Evolutionary conservation across 2,888 invertebrate species (phyloP), one percentile per base, ranked within the genome.

Genomic region (Fragum sueziense): DNA sequence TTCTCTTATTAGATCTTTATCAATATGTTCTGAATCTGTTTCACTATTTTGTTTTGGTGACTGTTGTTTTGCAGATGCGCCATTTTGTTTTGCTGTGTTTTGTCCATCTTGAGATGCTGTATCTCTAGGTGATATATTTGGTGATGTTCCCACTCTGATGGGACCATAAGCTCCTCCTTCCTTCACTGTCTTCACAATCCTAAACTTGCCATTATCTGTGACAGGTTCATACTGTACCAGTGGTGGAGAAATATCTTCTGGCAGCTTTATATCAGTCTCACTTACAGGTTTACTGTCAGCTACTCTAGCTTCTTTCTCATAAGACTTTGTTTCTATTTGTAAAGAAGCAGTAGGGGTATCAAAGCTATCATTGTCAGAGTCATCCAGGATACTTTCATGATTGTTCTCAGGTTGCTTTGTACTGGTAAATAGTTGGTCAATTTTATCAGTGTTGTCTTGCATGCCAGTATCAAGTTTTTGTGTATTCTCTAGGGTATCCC

Each of bases 131-230:
- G 83, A 80, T 34, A 68, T 47, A 25, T 73, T 77, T 14, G 80
- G 80, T 9, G 79, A 59, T 4, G 47, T 22, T 27, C 84, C 79
- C 11, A 79, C 80, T 34, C 78, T 80, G 6, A 84, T 80, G 20
- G 61, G 51, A 25, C 70, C 33, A 54, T 70, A 78, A 31, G 70
- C 57, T 29, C 70, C 74, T 31, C 77, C 80, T 51, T 80, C 80
- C 47, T 76, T 78, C 37, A 80, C 33, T 29, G 73, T 84, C 71
- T 84, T 84, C 6, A 84, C 68, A 47, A 84, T 84, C 52, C 84
- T 80, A 67, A 84, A 84, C 51, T 84, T 84, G 1, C 84, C 84
- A 71, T 84, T 84, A 33, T 84, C 79, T 37, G 70, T 84, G 2
- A 80, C 74, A 33, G 84, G 72, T 65, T 80, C 79, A 70, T 84